phyloP scores from a whole-genome alignment of 2,113 vertebrate species.

The Microcebus jonahi region DNA sequence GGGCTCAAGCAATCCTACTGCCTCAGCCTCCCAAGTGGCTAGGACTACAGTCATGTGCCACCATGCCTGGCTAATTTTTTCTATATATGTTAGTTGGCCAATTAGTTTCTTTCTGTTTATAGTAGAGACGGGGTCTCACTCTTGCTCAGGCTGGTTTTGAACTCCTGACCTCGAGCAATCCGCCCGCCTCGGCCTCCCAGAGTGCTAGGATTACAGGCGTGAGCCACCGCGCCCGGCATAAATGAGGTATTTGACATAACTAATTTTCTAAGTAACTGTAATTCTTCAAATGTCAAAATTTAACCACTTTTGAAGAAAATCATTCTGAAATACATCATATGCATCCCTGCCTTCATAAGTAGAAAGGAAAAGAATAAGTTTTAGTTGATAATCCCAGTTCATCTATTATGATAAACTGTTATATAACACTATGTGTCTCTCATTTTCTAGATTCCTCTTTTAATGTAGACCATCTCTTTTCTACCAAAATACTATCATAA shows the following conservation, averaged over 20 bases:
- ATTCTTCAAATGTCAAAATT: not conserved
- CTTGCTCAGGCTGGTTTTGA: no score
- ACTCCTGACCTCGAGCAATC: no score
- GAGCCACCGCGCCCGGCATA: no score
- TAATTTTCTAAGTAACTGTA: constrained; percentile 25
- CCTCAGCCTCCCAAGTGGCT: no score
- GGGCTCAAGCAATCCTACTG: no score
- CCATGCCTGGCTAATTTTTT: no score
- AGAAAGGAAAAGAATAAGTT: not conserved
- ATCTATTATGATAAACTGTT: not conserved
- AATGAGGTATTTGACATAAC: not conserved
- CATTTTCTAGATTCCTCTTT: not conserved
- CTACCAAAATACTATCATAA: not conserved
- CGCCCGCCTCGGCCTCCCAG: no score
- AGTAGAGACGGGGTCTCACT: no score
- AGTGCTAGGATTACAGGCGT: no score
- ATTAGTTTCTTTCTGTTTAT: no score
- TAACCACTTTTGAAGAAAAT: not conserved
- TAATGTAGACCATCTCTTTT: constrained; percentile 17
- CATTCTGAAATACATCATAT: not conserved
- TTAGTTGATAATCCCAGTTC: not conserved
- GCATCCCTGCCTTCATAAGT: not conserved
- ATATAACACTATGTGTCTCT: not conserved
- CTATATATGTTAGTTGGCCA: no score
- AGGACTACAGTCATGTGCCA: no score